Evolutionary conservation across 2,113 vertebrate species (phyloP).

Genomic region (Hemichromis elongatus): DNA sequence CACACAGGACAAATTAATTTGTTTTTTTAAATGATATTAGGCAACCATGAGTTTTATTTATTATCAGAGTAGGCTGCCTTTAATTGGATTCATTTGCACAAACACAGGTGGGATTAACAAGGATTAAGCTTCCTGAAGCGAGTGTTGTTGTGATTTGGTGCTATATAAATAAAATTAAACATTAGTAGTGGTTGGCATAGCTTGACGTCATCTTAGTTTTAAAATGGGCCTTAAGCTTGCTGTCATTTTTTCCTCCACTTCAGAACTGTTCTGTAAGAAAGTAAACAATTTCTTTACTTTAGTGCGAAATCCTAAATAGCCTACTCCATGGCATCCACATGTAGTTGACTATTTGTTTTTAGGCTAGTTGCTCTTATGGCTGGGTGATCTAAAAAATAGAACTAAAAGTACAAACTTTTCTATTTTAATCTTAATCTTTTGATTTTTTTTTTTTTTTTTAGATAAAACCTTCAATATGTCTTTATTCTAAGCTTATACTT

Average conservation of each 20-base stretch:
- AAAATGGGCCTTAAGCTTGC: neutral
- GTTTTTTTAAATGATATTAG: neutral
- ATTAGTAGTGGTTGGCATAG: neutral
- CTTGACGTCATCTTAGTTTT: neutral
- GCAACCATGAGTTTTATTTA: neutral
- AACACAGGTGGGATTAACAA: neutral
- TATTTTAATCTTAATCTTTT: neutral
- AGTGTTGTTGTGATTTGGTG: neutral
- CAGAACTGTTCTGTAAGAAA: neutral
- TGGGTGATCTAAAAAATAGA: neutral
- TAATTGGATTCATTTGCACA: neutral
- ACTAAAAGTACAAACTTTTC: neutral
- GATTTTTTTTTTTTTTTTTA: neutral
- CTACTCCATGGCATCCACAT: neutral
- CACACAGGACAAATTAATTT: neutral
- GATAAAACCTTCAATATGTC: neutral
- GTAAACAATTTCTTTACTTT: neutral
- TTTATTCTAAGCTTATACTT: neutral
- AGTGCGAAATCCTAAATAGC: neutral
- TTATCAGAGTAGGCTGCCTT: neutral
- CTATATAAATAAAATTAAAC: neutral
- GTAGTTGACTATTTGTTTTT: neutral
- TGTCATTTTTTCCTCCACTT: neutral
- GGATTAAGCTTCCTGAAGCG: neutral
- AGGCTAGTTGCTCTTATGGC: neutral